Evolutionary conservation across 1,140 invertebrate genomes (phyloP).

Genomic region (Bilobella aurantiaca): DNA sequence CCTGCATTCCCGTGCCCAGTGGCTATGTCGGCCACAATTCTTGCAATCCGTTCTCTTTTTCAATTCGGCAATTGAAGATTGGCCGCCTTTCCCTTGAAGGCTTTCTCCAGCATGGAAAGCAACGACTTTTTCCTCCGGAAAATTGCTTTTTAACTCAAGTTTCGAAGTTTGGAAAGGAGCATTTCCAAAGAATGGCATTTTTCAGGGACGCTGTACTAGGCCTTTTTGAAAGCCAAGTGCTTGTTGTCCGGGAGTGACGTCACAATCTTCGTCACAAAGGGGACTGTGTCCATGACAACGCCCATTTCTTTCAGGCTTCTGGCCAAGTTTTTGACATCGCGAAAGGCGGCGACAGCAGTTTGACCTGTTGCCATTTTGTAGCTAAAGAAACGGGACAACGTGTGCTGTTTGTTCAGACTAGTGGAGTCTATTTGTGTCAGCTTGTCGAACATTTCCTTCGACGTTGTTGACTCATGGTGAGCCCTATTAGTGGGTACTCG

Average conservation of each 20-base stretch:
- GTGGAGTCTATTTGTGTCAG: not conserved
- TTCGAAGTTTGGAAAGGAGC: not conserved
- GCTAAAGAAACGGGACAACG: not conserved
- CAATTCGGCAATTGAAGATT: no score
- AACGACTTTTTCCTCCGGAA: not conserved
- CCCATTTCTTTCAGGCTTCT: constrained; percentile 14
- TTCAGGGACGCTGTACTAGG: constrained; percentile 14
- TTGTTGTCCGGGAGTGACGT: constrained; percentile 4
- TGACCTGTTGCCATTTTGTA: constrained; percentile 7
- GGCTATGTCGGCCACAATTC: constrained; percentile 5
- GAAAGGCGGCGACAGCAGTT: not conserved
- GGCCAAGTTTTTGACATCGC: not conserved
- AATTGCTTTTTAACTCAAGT: not conserved
- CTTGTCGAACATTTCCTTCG: constrained; percentile 10
- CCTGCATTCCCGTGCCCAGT: constrained; percentile 1
- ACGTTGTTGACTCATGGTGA: no score
- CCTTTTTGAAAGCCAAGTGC: constrained; percentile 10
- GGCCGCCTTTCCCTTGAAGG: no score
- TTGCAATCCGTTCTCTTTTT: not conserved
- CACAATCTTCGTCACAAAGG: constrained; percentile 14
- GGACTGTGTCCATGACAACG: not conserved
- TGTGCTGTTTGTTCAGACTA: constrained; percentile 13
- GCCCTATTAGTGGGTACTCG: no score
- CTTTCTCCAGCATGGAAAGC: not conserved
- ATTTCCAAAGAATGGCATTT: not conserved